A percentile compares a stretch with the other conserved stretches of the same genome.
These are phyloP conservation scores for Sycophila sp. DNA, from an alignment of 1,140 invertebrate genomes.

Conservation along the genomic window DNA sequence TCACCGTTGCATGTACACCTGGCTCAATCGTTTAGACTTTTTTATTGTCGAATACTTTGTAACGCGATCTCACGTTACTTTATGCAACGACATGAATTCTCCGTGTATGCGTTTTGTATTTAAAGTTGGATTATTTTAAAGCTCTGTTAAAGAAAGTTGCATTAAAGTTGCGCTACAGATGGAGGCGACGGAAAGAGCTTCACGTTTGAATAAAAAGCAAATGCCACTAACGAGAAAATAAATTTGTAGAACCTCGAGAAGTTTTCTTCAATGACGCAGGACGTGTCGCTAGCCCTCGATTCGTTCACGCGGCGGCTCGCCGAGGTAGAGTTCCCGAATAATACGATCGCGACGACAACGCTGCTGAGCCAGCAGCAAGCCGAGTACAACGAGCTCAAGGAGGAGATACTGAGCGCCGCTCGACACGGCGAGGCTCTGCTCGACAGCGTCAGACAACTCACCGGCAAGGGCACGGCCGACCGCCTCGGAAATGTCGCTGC, in stretches of 20 bases:
- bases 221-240: no score
- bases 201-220: no score
- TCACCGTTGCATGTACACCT: no score
- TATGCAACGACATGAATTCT: no score
- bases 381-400: conserved; percentile 77
- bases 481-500: conserved; percentile 90
- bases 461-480: conserved; percentile 66
- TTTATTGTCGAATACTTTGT: no score
- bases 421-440: conserved; percentile 87
- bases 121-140: no score
- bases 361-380: conserved; percentile 74
- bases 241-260: conserved; percentile 91
- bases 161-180: no score
- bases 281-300: conserved; percentile 85
- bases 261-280: conserved; percentile 89
- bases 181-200: no score
- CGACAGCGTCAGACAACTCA: conserved; percentile 72
- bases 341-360: conserved; percentile 78
- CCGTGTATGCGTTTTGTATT: no score
- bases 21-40: not conserved
- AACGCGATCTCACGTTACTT: no score
- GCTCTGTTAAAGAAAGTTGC: no score
- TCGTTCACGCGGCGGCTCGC: conserved; percentile 85
- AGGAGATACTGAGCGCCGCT: conserved; percentile 83
- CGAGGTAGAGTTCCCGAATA: conserved; percentile 86